Conservation (phyloP, 2,888 invertebrate genomes). For the Disparrhopalites patrizii region DNA sequence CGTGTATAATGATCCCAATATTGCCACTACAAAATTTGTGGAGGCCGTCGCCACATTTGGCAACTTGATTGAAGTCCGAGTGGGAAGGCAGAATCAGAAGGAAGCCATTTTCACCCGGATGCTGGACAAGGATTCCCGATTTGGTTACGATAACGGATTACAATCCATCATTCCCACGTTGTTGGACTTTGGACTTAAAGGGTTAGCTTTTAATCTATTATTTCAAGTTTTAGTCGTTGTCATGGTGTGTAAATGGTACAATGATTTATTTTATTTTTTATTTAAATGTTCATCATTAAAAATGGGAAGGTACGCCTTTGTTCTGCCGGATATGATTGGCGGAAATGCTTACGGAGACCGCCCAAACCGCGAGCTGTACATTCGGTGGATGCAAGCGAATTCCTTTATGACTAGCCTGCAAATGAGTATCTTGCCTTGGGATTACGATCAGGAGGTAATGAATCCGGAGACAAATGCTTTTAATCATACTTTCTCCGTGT, state of each 20-base stretch:
- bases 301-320: conserved; percentile 49
- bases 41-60: conserved; percentile 52
- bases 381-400: conserved; percentile 74
- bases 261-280: neutral
- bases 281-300: neutral
- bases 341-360: conserved; percentile 52
- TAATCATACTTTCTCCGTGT: neutral
- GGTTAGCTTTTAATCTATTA: neutral
- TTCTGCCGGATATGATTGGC: conserved; percentile 51
- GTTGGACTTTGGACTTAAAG: conserved; percentile 58
- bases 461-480: too few relatives aligned
- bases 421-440: conserved; percentile 76
- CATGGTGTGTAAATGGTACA: neutral
- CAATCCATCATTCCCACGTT: conserved; percentile 53
- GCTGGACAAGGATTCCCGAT: conserved; percentile 69
- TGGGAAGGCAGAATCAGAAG: conserved; percentile 66
- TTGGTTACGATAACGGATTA: conserved; percentile 52
- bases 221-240: neutral
- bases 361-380: conserved; percentile 62
- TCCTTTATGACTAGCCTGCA: conserved; percentile 75
- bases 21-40: conserved; percentile 19
- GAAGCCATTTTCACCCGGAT: conserved; percentile 69
- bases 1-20: neutral
- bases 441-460: conserved; percentile 61
- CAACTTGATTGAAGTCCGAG: conserved; percentile 63